A percentile compares a stretch with the other conserved stretches of the same genome.
These are phyloP conservation scores for Podocnemis expansa DNA, from an alignment of 2,113 vertebrate species.

Conservation along the genomic window DNA sequence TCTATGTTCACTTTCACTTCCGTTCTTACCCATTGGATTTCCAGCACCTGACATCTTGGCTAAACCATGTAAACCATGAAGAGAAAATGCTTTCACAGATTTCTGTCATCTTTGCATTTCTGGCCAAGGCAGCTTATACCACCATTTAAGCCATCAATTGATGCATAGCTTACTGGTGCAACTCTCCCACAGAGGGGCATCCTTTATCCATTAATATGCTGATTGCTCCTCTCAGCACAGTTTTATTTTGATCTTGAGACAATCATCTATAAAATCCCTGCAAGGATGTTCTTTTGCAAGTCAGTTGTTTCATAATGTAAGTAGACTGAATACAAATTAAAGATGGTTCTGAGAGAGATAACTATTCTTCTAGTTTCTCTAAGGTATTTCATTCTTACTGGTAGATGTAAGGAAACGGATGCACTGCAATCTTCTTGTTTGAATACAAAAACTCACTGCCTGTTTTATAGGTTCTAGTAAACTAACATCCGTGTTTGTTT, in stretches of 20 bases:
- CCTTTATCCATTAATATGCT: neutral
- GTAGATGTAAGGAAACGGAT: neutral
- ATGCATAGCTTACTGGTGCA: neutral
- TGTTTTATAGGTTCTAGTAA: neutral
- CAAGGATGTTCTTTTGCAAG: neutral
- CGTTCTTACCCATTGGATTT: neutral
- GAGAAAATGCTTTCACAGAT: neutral
- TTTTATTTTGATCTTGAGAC: neutral
- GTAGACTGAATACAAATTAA: neutral
- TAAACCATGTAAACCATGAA: neutral
- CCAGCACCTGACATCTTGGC: neutral
- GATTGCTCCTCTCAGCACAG: neutral
- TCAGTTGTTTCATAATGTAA: neutral
- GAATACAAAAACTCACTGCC: neutral
- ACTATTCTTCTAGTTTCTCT: neutral
- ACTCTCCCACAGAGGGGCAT: neutral
- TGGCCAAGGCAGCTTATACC: neutral
- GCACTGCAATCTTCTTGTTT: neutral
- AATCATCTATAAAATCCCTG: neutral
- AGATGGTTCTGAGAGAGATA: neutral
- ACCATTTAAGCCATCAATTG: neutral
- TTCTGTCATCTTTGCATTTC: neutral
- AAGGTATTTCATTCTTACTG: neutral
- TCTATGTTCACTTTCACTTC: neutral
- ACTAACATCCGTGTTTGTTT: neutral